Percentiles rank a stretch among this genome's conserved stretches.
phyloP scores from a whole-genome alignment of 2,113 vertebrate genomes.

The Amphilophus citrinellus region DNA sequence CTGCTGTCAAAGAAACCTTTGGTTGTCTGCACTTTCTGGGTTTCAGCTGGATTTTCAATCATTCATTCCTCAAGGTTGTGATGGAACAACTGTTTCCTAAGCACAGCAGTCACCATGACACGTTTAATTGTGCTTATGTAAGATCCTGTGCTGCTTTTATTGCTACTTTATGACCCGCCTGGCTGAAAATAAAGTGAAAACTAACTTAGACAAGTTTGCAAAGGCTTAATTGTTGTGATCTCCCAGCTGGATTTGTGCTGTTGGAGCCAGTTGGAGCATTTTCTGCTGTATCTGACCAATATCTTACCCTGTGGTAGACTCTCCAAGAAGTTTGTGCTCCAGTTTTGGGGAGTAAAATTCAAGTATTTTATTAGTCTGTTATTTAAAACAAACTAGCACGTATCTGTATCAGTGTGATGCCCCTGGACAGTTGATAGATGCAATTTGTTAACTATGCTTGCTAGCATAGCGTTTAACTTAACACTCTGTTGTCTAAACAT shows the following conservation, averaged over 20 bases:
- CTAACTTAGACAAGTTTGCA: too few species aligned
- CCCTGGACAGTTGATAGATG: not conserved
- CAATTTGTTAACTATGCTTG: not conserved
- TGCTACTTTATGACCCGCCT: not conserved
- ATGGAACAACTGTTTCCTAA: not conserved
- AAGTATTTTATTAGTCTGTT: not conserved
- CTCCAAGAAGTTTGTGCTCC: not conserved
- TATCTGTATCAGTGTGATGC: not conserved
- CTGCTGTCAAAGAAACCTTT: not conserved
- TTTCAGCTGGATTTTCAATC: not conserved
- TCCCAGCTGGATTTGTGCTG: not conserved
- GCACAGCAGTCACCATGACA: not conserved
- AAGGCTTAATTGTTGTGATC: too few species aligned
- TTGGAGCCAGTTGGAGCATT: not conserved
- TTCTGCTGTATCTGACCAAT: not conserved
- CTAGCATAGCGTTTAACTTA: not conserved
- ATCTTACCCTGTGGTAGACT: not conserved
- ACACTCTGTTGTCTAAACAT: not conserved
- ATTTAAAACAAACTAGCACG: not conserved
- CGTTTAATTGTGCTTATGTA: not conserved
- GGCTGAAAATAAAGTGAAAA: not conserved
- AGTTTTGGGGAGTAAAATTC: not conserved
- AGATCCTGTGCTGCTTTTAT: not conserved
- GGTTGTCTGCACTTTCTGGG: not conserved
- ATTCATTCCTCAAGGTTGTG: not conserved